Evolutionary conservation across 2,113 vertebrate genomes (phyloP).

Genomic region (Hyperoodon ampullatus): DNA sequence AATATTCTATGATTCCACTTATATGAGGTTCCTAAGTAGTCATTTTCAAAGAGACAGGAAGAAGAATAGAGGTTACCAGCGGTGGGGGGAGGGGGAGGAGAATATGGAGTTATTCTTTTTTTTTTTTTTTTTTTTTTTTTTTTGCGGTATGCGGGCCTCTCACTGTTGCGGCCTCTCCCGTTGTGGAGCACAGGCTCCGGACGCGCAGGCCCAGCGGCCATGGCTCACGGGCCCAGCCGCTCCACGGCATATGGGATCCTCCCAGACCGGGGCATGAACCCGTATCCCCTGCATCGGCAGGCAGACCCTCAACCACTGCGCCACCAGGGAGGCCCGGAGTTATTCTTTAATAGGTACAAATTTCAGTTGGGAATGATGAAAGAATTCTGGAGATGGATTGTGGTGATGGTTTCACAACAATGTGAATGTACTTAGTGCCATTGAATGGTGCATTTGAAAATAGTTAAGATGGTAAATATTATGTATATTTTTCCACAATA

Average conservation of each 20-base stretch:
- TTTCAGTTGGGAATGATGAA: background rate
- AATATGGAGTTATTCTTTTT: background rate
- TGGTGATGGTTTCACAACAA: background rate
- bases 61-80: background rate
- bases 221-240: too few species aligned
- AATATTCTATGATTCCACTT: background rate
- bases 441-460: background rate
- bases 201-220: too few species aligned
- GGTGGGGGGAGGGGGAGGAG: too few species aligned
- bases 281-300: too few species aligned
- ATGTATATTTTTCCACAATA: background rate
- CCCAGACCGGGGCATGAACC: too few species aligned
- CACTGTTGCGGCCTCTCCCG: too few species aligned
- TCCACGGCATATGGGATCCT: too few species aligned
- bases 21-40: background rate
- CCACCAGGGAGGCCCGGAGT: too few species aligned
- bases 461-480: background rate
- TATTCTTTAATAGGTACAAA: background rate
- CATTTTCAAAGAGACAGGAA: background rate
- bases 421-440: background rate
- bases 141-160: too few species aligned
- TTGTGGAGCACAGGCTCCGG: too few species aligned
- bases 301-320: too few species aligned
- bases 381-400: background rate
- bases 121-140: too few species aligned